A percentile compares a stretch with the other conserved stretches of the same genome.
Evolutionary conservation across 2,888 invertebrate genomes (phyloP).

Genomic region (Liodrosophila aerea): DNA sequence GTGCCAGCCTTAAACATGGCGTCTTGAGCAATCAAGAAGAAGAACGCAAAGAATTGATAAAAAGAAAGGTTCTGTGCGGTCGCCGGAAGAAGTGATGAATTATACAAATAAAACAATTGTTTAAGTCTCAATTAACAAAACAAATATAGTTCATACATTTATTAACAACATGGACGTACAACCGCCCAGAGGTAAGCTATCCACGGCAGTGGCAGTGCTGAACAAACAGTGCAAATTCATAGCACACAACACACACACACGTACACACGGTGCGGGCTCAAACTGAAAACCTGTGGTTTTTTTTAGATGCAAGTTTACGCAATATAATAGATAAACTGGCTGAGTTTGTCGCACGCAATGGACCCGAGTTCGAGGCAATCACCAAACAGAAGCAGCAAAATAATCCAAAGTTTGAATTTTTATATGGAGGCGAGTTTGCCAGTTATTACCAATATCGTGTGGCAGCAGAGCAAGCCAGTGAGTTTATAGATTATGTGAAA

Average conservation of each 20-base stretch:
- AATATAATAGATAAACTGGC: slow-evolving; percentile 99
- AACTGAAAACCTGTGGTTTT: slow-evolving; percentile 13
- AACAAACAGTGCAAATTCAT: slow-evolving; percentile 15
- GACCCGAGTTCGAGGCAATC: slow-evolving; percentile 99
- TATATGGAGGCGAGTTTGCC: slow-evolving; percentile 97
- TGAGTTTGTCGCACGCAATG: slow-evolving; percentile 99
- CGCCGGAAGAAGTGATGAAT: slow-evolving; percentile 52
- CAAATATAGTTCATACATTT: slow-evolving; percentile 35
- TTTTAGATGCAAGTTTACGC: slow-evolving; percentile 92
- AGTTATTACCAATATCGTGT: slow-evolving; percentile 99
- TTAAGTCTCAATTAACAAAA: slow-evolving; percentile 39
- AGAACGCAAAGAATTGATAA: slow-evolving; percentile 34
- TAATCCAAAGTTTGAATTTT: slow-evolving; percentile 98
- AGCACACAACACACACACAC: slow-evolving; percentile 17
- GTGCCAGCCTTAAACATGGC: slow-evolving; percentile 54
- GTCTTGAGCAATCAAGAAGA: slow-evolving; percentile 53
- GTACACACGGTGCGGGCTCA: slow-evolving; percentile 6
- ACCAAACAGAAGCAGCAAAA: slow-evolving; percentile 99
- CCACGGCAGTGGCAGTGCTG: not conserved
- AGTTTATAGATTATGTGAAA: slow-evolving; percentile 79
- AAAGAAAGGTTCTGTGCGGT: slow-evolving; percentile 48
- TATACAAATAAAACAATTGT: slow-evolving; percentile 35
- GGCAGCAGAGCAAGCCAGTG: slow-evolving; percentile 96
- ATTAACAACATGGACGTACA: slow-evolving; percentile 59
- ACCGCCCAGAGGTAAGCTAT: slow-evolving; percentile 57